Percentiles rank a stretch among this genome's conserved stretches.
Conservation (phyloP, 1,140 invertebrate species). For the Euborellia annulipes region DNA sequence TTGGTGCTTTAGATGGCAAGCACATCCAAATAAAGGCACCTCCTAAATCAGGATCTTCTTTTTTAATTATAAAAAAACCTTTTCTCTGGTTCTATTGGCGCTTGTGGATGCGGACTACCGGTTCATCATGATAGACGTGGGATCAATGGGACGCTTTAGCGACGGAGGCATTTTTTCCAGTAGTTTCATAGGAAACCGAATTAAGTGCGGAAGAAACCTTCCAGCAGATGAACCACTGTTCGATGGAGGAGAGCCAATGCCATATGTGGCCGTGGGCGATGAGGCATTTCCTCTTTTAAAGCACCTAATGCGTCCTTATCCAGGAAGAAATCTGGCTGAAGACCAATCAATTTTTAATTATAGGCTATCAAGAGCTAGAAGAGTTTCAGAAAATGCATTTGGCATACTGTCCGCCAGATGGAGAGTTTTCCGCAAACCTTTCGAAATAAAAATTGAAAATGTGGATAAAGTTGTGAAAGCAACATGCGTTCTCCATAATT, state of each 20-base stretch:
- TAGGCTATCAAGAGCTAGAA: conserved; percentile 23
- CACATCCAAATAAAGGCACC: conserved; percentile 20
- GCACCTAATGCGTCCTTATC: conserved; percentile 28
- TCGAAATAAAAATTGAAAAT: neutral
- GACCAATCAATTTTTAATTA: conserved; percentile 32
- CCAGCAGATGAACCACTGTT: conserved; percentile 11
- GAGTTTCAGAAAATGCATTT: conserved; percentile 29
- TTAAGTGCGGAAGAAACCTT: conserved; percentile 17
- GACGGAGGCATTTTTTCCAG: conserved; percentile 25
- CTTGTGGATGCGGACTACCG: conserved; percentile 31
- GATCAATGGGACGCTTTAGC: conserved; percentile 25
- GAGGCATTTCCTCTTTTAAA: conserved; percentile 29
- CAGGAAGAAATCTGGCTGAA: conserved; percentile 18
- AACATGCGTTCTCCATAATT: conserved; percentile 1
- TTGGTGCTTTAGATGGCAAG: conserved; percentile 27
- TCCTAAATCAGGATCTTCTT: conserved; percentile 18
- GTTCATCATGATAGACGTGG: conserved; percentile 29
- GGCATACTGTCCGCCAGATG: conserved; percentile 26
- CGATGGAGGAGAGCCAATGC: conserved; percentile 4
- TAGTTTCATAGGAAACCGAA: conserved; percentile 14
- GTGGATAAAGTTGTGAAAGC: conserved; percentile 11
- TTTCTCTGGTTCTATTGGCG: conserved; percentile 25
- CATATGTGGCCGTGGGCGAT: conserved; percentile 28
- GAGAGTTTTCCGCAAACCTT: conserved; percentile 21
- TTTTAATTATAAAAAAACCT: conserved; percentile 28